These are phyloP conservation scores for Coccyzus lansbergi DNA, from an alignment of 2,797 vertebrate species.

Conservation along the genomic window DNA sequence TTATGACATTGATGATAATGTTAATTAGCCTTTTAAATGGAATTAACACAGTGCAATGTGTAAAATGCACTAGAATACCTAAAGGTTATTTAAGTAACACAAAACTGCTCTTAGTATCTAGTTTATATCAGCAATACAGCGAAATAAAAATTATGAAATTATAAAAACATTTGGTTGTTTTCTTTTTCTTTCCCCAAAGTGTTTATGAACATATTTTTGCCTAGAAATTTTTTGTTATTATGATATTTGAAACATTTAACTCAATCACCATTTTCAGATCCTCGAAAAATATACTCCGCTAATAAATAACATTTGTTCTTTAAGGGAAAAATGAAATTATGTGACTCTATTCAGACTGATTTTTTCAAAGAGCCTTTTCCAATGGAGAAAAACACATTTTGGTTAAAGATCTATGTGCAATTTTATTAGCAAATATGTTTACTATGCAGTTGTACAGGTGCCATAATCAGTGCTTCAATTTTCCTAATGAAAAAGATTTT, in stretches of 20 bases:
- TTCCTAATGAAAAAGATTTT: not conserved
- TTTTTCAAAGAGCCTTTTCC: not conserved
- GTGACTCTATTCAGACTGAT: not conserved
- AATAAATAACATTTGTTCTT: not conserved
- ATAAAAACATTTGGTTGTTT: not conserved
- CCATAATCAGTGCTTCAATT: not conserved
- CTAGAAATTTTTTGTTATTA: not conserved
- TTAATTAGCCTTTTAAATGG: conserved; percentile 11
- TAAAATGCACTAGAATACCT: not conserved
- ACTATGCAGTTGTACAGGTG: not conserved
- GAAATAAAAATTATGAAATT: not conserved
- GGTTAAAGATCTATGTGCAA: not conserved
- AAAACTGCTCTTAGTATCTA: not conserved
- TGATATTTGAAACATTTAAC: not conserved
- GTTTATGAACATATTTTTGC: not conserved
- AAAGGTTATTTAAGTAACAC: not conserved
- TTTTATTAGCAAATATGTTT: not conserved
- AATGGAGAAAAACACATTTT: not conserved
- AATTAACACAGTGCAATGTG: not conserved
- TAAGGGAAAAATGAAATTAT: not conserved
- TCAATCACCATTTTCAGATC: not conserved
- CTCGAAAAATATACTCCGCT: not conserved
- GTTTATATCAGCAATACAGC: not conserved
- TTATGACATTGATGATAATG: conserved; percentile 17
- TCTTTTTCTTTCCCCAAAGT: not conserved